Conservation (phyloP, 2,113 vertebrate genomes). For the Typhlomys cinereus region DNA sequence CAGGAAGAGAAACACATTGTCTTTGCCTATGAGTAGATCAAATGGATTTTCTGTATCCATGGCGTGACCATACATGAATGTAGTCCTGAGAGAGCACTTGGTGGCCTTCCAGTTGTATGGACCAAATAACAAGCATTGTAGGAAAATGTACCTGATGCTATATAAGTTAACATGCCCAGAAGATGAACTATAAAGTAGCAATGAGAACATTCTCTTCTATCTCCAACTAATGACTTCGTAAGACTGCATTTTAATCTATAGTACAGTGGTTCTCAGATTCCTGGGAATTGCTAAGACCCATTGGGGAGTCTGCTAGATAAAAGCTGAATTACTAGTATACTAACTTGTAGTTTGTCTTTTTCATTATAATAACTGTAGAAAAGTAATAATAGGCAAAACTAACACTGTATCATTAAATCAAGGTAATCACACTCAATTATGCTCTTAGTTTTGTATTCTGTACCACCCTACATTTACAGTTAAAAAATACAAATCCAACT, state of each 20-base stretch:
- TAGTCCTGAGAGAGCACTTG: background rate
- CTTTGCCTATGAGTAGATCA: background rate
- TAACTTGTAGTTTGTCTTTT: conserved; percentile 1
- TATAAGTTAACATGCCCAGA: background rate
- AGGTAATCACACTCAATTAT: background rate
- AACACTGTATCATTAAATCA: background rate
- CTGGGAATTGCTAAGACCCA: background rate
- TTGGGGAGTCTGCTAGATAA: background rate
- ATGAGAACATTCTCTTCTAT: conserved; percentile 5
- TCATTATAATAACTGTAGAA: background rate
- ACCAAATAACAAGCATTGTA: background rate
- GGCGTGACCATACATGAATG: background rate
- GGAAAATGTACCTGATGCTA: background rate
- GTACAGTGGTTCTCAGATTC: background rate
- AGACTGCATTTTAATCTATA: background rate
- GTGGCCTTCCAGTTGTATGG: background rate
- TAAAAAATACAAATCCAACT: background rate
- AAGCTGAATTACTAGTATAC: background rate
- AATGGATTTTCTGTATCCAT: background rate
- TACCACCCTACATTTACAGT: background rate
- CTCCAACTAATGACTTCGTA: background rate
- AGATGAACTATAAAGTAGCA: background rate
- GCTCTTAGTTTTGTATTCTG: background rate
- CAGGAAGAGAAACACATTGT: background rate
- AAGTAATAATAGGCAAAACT: background rate